Evolutionary conservation across 2,113 vertebrate genomes (phyloP), one percentile per base, ranked within the genome.

Genomic region (Oryzias woworae): DNA sequence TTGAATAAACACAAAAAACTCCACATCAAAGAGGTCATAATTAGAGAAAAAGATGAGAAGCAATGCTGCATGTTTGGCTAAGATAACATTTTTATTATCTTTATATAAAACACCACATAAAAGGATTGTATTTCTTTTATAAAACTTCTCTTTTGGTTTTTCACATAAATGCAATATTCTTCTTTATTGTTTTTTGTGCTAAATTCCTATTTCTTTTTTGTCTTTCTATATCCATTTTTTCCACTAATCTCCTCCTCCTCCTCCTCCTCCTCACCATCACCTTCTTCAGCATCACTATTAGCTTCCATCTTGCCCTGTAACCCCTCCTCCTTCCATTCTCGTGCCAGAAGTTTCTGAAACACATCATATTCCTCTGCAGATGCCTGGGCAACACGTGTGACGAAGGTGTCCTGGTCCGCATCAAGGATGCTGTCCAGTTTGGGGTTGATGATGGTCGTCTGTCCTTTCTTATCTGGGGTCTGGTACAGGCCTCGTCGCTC

Each of bases 401-500:
- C 54, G 77, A 94, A 98, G 12, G 87, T 87, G 0, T 91, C 81
- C 75, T 93, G 90, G 0, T 92, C 66, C 1, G 83, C 71, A 5
- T 56, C 54, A 13, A 98, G 77, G 56, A 98, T 54, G 53, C 88
- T 79, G 79, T 90, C 94, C 63, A 97, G 84, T 17, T 81, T 90
- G 0, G 96, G 96, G 85, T 97, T 99, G n/a, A 55, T 2, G 20
- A 89, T 67, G 28, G 83, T 85, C 0, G 87, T 95, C 80, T 95
- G 95, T 15, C 95, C 94, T 53, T 97, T 95, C 80, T 95, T 98
- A 83, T 93, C 82, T 0, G 96, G 96, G 2, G 94, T 96, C 53
- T 93, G 92, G 72, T 95, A 99, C 14, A 92, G 79, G 14, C 96
- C 97, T 0, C 94, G 89, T 0, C 95, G 93, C 88, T 98, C 96